Evolutionary conservation across 2,888 invertebrate genomes (phyloP).

Genomic region (Chymomyza procnemis): DNA sequence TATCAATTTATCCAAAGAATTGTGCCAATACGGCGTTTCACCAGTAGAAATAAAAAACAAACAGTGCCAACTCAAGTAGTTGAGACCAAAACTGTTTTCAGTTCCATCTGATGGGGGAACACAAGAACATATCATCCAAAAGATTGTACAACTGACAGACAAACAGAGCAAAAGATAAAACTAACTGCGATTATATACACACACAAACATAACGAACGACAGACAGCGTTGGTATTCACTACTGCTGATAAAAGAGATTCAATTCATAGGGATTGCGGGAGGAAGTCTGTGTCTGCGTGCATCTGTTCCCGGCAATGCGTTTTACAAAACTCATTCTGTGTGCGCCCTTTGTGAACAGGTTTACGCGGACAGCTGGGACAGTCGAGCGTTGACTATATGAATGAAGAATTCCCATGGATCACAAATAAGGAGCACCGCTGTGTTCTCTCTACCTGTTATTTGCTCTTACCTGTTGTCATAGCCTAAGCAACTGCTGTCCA

Average conservation of each 20-base stretch:
- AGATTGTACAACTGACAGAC: conserved; percentile 8
- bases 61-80: conserved; percentile 49
- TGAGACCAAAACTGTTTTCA: background rate
- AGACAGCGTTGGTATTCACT: background rate
- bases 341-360: conserved; percentile 63
- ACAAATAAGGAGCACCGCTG: conserved; percentile 49
- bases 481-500: conserved; percentile 9
- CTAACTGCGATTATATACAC: background rate
- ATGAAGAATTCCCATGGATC: conserved; percentile 68
- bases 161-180: conserved; percentile 7
- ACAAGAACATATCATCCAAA: conserved; percentile 3
- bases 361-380: conserved; percentile 36
- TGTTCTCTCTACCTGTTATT: conserved; percentile 47
- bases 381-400: conserved; percentile 35
- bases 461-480: conserved; percentile 36
- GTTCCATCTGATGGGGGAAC: background rate
- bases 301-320: conserved; percentile 51
- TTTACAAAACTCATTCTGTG: conserved; percentile 11
- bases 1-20: conserved; percentile 12
- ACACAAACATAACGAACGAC: background rate
- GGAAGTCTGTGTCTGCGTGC: conserved; percentile 57
- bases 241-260: conserved; percentile 60
- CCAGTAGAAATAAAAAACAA: conserved; percentile 3
- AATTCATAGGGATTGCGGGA: conserved; percentile 51
- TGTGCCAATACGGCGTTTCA: conserved; percentile 29